These are phyloP conservation scores for Parambassis ranga DNA, from an alignment of 2,797 vertebrate species.

Conservation along the genomic window DNA sequence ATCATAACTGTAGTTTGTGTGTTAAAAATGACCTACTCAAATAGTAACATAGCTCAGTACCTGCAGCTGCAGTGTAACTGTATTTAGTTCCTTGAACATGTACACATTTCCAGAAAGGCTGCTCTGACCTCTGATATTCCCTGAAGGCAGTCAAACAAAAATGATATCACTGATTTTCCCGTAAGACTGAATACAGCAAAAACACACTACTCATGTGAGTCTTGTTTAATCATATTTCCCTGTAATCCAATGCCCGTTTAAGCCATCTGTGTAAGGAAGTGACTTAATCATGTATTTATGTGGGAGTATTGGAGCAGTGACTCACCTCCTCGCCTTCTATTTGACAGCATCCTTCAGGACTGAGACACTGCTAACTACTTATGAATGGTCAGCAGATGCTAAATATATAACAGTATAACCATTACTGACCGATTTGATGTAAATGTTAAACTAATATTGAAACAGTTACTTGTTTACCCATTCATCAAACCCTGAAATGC, in stretches of 20 bases:
- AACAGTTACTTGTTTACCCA: slow-evolving; percentile 56
- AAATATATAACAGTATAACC: slow-evolving; percentile 31
- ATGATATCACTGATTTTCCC: background rate
- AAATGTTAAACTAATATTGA: slow-evolving; percentile 63
- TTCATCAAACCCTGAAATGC: slow-evolving; percentile 50
- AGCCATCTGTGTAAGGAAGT: background rate
- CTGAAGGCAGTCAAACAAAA: background rate
- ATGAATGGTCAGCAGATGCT: slow-evolving; percentile 26
- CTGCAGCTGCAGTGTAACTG: too few relatives aligned
- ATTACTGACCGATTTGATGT: slow-evolving; percentile 48
- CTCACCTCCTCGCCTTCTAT: slow-evolving; percentile 33
- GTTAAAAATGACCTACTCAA: too few relatives aligned
- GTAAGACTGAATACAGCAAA: background rate
- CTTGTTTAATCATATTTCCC: too few relatives aligned
- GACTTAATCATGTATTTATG: background rate
- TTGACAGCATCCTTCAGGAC: slow-evolving; percentile 3
- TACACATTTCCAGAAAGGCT: background rate
- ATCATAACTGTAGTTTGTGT: too few relatives aligned
- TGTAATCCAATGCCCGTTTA: background rate
- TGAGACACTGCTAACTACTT: slow-evolving; percentile 4
- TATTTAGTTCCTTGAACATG: too few relatives aligned
- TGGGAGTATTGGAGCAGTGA: slow-evolving; percentile 20
- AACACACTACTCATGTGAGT: background rate
- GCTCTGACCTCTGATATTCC: background rate
- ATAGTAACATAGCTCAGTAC: too few relatives aligned